A percentile compares a stretch with the other conserved stretches of the same genome.
These are phyloP conservation scores for Xenus cinereus DNA, from an alignment of 2,113 vertebrate species.

Conservation along the genomic window DNA sequence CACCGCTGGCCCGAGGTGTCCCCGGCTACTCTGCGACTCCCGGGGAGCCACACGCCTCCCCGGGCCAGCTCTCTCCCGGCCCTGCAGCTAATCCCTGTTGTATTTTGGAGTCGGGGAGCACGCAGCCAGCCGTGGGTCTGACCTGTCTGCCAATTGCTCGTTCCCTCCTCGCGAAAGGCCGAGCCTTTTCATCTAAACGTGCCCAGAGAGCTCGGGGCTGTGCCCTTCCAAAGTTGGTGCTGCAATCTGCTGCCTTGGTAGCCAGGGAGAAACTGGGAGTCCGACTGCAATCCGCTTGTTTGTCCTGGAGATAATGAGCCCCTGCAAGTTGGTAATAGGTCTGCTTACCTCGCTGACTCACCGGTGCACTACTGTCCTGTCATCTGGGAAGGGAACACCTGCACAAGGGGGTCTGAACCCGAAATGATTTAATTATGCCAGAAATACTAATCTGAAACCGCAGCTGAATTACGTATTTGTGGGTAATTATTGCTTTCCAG, in stretches of 20 bases:
- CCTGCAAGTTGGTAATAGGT: not conserved
- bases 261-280: not conserved
- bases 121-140: not conserved
- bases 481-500: not conserved
- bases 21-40: not conserved
- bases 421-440: not conserved
- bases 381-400: not conserved
- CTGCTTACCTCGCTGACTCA: not conserved
- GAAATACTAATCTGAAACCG: not conserved
- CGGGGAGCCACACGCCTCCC: not conserved
- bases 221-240: not conserved
- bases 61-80: not conserved
- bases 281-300: not conserved
- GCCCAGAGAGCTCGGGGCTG: not conserved
- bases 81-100: rapidly evolving
- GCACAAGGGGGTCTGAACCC: not conserved
- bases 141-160: not conserved
- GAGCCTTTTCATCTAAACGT: not conserved
- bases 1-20: not conserved
- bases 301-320: not conserved
- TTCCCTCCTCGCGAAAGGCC: not conserved
- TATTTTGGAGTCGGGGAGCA: not conserved
- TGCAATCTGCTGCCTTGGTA: not conserved
- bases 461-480: not conserved
- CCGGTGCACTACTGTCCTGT: not conserved